Percentiles rank a stretch among this genome's conserved stretches.
These are phyloP conservation scores for Falco novaeseelandiae DNA, from an alignment of 2,797 vertebrate genomes.

Conservation along the genomic window DNA sequence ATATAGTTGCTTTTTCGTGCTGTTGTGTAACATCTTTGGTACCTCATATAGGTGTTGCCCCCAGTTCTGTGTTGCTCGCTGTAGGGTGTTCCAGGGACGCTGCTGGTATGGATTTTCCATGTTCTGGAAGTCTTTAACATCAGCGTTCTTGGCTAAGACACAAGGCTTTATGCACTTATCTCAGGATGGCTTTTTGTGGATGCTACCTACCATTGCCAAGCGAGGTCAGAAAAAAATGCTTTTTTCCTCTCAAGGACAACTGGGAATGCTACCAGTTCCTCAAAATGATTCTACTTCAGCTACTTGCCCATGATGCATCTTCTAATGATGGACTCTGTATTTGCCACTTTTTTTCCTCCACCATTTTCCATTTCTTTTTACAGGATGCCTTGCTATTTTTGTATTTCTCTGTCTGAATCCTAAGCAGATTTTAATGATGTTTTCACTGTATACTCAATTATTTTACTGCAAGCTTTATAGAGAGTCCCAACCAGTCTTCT, in stretches of 20 bases:
- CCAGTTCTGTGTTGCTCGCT: rapidly evolving
- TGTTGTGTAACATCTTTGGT: too few species aligned
- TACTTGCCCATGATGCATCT: neutral
- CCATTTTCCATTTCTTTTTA: neutral
- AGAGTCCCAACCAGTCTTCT: neutral
- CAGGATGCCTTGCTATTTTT: neutral
- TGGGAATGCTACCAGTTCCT: neutral
- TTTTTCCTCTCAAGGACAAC: too few species aligned
- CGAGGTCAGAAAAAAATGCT: neutral
- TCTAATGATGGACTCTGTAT: neutral
- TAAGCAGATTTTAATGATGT: neutral
- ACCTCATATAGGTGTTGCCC: rapidly evolving
- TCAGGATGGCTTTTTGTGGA: neutral
- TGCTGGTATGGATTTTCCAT: rapidly evolving
- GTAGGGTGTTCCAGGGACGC: too few species aligned
- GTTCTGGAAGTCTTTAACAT: neutral
- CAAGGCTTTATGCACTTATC: neutral
- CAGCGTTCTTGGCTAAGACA: neutral
- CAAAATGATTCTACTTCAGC: neutral
- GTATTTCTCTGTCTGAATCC: neutral
- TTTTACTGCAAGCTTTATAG: neutral
- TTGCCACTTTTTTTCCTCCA: neutral
- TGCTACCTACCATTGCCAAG: neutral
- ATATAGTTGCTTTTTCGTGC: rapidly evolving
- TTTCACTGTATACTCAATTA: neutral